A percentile compares a stretch with the other conserved stretches of the same genome.
Conservation (phyloP, 2,113 vertebrate genomes). For the Dromas ardeola region DNA sequence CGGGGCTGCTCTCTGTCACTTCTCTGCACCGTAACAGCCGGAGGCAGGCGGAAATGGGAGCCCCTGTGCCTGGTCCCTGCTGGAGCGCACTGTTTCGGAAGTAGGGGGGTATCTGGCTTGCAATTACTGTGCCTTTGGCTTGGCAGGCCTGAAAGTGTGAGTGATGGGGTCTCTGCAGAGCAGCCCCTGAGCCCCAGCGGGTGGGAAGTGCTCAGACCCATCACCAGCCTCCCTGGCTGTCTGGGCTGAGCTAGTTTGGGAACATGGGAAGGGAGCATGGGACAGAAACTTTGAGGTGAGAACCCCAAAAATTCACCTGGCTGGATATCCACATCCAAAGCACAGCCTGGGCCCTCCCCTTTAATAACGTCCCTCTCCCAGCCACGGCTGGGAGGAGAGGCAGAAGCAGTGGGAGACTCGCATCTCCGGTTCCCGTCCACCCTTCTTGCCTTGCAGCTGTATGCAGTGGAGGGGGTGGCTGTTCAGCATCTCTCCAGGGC, state of each 20-base stretch:
- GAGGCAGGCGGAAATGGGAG: constrained; percentile 60
- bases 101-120: not conserved
- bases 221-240: not conserved
- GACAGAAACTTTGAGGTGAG: not conserved
- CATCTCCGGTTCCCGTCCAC: not conserved
- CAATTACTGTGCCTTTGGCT: constrained; percentile 40
- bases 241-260: fast-evolving
- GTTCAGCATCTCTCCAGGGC: not conserved
- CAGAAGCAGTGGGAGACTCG: not conserved
- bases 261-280: not conserved
- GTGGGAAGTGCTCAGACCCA: not conserved
- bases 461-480: not conserved
- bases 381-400: not conserved
- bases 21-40: constrained; percentile 14
- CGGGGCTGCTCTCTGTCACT: constrained; percentile 57
- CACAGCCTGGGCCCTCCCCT: not conserved
- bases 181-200: not conserved
- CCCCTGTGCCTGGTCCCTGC: constrained; percentile 33
- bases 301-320: not conserved
- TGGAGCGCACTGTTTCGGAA: not conserved
- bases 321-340: not conserved
- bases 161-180: constrained; percentile 34
- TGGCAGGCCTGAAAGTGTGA: constrained; percentile 56
- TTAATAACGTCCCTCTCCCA: not conserved
- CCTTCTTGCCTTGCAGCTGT: not conserved